Evolutionary conservation across 2,113 vertebrate species (phyloP).

Genomic region (Apus apus): DNA sequence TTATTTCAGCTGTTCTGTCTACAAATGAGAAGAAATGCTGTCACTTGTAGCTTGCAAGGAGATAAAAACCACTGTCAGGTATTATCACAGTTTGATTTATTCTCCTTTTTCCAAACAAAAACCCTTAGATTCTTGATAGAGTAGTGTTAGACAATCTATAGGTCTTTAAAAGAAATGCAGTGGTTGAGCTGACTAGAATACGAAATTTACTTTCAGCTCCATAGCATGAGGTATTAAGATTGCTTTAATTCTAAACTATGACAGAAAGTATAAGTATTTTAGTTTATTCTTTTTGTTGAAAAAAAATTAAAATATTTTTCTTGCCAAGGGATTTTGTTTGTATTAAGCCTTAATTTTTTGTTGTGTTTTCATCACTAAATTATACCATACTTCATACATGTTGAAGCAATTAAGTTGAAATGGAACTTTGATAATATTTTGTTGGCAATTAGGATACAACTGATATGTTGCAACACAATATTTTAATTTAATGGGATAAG

Average conservation of each 20-base stretch:
- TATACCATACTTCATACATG: neutral
- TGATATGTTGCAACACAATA: neutral
- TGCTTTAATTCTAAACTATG: neutral
- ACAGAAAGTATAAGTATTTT: neutral
- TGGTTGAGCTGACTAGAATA: neutral
- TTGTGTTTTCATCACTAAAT: neutral
- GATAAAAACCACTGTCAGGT: neutral
- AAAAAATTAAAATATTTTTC: neutral
- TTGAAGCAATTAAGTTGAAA: neutral
- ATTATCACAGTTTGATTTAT: slow-evolving; percentile 22
- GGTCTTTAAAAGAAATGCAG: neutral
- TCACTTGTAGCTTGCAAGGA: neutral
- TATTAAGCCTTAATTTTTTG: neutral
- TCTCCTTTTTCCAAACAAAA: slow-evolving; percentile 1
- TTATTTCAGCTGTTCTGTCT: neutral
- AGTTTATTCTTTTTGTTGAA: neutral
- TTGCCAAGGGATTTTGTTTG: neutral
- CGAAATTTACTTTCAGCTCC: neutral
- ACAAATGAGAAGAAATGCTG: neutral
- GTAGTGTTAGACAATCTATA: neutral
- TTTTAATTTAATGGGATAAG: neutral
- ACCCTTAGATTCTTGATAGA: slow-evolving; percentile 4
- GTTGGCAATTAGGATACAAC: neutral
- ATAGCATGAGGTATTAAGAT: neutral
- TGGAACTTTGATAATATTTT: neutral